Base-by-base conservation (phyloP, 2,888 invertebrate genomes). In the Strigamia maritima region DNA sequence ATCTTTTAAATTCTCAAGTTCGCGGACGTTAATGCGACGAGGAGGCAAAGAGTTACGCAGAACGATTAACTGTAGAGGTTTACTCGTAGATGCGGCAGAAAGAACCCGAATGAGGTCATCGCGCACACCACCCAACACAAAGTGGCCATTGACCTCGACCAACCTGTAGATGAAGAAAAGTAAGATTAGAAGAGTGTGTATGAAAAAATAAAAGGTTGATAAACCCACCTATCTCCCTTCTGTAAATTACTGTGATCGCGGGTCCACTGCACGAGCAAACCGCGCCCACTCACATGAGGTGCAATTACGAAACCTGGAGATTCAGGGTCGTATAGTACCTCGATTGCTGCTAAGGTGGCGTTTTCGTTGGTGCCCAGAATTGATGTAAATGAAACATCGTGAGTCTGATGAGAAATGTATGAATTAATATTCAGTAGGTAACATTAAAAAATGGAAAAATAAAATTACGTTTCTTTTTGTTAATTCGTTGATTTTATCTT, bases 101-200 rank as follows among this genome's bases (percentile, higher is more conserved):
- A 82, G 79, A 24, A 81, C 60, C 14, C 81, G 78, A 1, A 81
- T 77, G 26, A 83, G 81, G 38, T 80, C 80, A 75, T 82, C 82
- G 77, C 81, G 74, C 4, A 75, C 70, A 14, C 79, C 76, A 79
- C 90, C 90, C 79, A 92, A 87, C 77, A 93, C 90, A 60, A 92
- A 86, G 83, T 92, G 91, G 38, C 94, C 94, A 85, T 94, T 94
- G 78, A 94, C 91, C 87, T 94, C 94, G 81, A 94, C 86, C 83
- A 94, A 87, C 83, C 93, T 93, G 87, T 2, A 80, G 84, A 81
- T 26, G 70, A 26, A 19, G 31, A 60, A 35, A 65, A 26, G 35
- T 35, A 19, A 26, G 65, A 35, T n/a, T 14, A 24, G n/a, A 26
- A 44, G 26, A 14, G 54, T 16, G 31, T 31, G 31, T 4, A 4